Percentiles rank a stretch among this genome's conserved stretches.
Conservation (phyloP, 1,140 invertebrate species). For the Penaeus vannamei region DNA sequence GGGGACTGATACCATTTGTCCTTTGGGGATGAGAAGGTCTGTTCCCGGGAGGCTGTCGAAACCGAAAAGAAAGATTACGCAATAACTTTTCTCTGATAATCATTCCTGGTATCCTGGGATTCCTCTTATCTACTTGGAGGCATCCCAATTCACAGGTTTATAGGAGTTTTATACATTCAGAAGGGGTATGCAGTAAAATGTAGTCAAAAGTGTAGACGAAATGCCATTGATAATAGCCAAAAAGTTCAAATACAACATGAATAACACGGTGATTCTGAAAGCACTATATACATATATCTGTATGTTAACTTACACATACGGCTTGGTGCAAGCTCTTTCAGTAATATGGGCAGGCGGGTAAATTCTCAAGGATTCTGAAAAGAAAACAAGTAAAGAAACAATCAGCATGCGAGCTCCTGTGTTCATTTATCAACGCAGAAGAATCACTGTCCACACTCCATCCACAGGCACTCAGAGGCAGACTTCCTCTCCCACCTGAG, state of each 20-base stretch:
- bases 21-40: conserved; percentile 71
- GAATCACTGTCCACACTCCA: background rate
- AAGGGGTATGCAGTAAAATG: too few species aligned
- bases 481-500: conserved; percentile 27
- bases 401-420: too few species aligned
- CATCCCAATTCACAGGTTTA: too few species aligned
- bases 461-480: background rate
- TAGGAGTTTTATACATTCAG: too few species aligned
- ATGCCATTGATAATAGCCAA: too few species aligned
- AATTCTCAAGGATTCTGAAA: conserved; percentile 69
- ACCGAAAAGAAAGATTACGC: background rate
- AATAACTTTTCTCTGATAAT: background rate
- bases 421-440: too few species aligned
- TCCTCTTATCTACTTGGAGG: too few species aligned
- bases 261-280: background rate
- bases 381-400: background rate
- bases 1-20: conserved; percentile 69
- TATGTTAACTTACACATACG: conserved; percentile 68
- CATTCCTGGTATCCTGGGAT: background rate
- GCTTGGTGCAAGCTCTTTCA: conserved; percentile 68
- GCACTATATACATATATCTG: background rate
- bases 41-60: conserved; percentile 63
- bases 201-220: too few species aligned
- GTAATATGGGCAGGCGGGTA: conserved; percentile 69
- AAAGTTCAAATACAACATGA: background rate